A percentile compares a stretch with the other conserved stretches of the same genome.
phyloP scores from a whole-genome alignment of 2,113 vertebrate species.

The Vombatus ursinus region DNA sequence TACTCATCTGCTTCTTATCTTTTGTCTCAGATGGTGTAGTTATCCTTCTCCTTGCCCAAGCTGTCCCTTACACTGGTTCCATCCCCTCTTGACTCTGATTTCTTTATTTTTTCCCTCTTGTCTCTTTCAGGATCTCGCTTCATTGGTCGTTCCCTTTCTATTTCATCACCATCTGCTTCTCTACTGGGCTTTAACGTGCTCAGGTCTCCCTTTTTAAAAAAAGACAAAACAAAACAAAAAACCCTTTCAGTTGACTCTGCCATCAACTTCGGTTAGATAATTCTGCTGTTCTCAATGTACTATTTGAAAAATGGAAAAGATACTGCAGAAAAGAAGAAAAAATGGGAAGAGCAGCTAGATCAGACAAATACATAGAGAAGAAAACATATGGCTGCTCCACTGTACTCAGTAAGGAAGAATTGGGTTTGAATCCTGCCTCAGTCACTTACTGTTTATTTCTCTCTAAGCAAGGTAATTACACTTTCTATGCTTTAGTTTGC shows the following conservation, averaged over 20 bases:
- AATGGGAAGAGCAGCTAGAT: no score
- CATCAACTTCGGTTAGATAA: background rate
- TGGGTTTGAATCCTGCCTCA: background rate
- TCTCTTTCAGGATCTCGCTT: background rate
- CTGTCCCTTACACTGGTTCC: background rate
- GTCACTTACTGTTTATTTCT: background rate
- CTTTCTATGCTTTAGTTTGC: slow-evolving; percentile 5
- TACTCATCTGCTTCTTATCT: background rate
- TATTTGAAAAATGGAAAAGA: background rate
- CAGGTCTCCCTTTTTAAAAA: background rate
- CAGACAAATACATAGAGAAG: no score
- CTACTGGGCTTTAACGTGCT: background rate
- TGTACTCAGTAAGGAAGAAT: background rate
- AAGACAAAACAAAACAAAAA: background rate
- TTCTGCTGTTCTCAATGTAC: background rate
- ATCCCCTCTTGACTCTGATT: background rate
- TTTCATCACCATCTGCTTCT: background rate
- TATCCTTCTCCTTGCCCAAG: background rate
- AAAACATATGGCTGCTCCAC: no score
- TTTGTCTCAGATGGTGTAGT: background rate
- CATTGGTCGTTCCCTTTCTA: background rate
- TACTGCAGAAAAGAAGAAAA: background rate
- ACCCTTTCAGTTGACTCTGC: background rate
- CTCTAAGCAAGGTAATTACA: background rate
- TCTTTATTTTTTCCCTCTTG: background rate